Evolutionary conservation across 30 jellyfish, hydroid and myxozoan species (phyloP), one percentile per base, ranked within the genome.

Genomic region (Aurelia sp.): DNA sequence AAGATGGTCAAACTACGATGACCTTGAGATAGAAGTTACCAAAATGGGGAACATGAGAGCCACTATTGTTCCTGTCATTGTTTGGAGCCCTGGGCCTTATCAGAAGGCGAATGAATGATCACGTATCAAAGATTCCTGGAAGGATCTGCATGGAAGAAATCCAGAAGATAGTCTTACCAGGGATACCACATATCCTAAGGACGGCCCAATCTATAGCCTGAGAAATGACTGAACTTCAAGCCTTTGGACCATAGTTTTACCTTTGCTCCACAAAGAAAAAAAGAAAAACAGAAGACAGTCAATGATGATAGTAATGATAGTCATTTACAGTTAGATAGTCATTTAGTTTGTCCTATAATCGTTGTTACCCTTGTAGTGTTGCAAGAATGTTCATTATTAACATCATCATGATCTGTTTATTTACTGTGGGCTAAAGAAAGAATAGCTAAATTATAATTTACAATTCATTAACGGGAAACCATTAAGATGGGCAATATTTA

Each of bases 81-180:
- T 70, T 70, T 30, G 67, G 81, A 70, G 81, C 81, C 81, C 81
- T 70, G 62, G 67, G 81, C 62, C 81, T 33, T 18, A n/a, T 30
- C 12, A 69, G 81, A 69, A 3, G 38, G 48, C 31, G 81, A 31
- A 40, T 70, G 66, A 70, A 70, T 24, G 67, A 70, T 13, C 13
- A 70, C 13, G 81, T 70, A 13, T 70, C 81, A 70, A 70, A 70
- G 81, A 70, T 38, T 8, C 67, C 81, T 70, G 67, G 81, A 40
- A 5, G 35, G 55, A 11, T 70, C 2, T 3, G 81, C 81, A 70
- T 70, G 35, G 35, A 70, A 24, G 63, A 21, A 70, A 70, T 70
- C 81, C 81, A 70, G 62, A 69, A 69, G 31, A 69, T 64, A 13
- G 75, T 0, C 40, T 21, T 16, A 18, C 75, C n/a, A 64, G 75